phyloP scores from a whole-genome alignment of 1,140 invertebrate genomes.

The Aphelinus atriplicis region DNA sequence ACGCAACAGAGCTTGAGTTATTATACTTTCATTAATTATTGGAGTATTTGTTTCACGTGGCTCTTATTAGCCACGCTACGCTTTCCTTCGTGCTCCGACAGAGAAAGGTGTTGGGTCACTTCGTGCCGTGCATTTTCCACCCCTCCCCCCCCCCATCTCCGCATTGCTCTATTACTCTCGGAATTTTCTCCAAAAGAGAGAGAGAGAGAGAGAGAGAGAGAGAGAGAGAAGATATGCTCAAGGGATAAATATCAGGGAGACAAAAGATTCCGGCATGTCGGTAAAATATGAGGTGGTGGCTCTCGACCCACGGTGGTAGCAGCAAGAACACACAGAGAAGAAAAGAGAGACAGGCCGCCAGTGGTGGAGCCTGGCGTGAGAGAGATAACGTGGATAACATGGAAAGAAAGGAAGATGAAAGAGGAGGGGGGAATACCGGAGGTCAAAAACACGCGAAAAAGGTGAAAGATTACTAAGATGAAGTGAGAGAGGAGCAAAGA shows the following conservation, averaged over 20 bases:
- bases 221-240: not conserved
- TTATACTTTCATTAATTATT: slow-evolving; percentile 13
- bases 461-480: not conserved
- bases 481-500: slow-evolving; percentile 4
- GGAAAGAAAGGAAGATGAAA: not conserved
- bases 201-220: too few species aligned
- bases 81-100: not conserved
- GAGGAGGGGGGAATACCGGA: not conserved
- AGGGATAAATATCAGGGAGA: slow-evolving; percentile 61
- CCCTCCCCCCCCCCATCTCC: slow-evolving; percentile 20
- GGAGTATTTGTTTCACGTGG: not conserved
- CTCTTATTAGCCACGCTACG: not conserved
- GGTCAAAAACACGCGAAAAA: not conserved
- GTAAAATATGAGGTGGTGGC: slow-evolving; percentile 49
- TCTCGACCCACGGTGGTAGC: slow-evolving; percentile 5
- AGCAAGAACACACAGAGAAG: slow-evolving; percentile 29
- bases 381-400: not conserved
- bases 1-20: not conserved
- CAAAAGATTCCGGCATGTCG: slow-evolving; percentile 56
- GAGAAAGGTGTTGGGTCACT: not conserved
- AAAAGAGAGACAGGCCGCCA: not conserved
- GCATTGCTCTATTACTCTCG: slow-evolving; percentile 48
- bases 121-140: slow-evolving; percentile 3
- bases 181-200: slow-evolving; percentile 19
- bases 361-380: too few species aligned